These are phyloP conservation scores for Chelonus formosanus DNA, from an alignment of 2,888 invertebrate genomes.

Conservation along the genomic window DNA sequence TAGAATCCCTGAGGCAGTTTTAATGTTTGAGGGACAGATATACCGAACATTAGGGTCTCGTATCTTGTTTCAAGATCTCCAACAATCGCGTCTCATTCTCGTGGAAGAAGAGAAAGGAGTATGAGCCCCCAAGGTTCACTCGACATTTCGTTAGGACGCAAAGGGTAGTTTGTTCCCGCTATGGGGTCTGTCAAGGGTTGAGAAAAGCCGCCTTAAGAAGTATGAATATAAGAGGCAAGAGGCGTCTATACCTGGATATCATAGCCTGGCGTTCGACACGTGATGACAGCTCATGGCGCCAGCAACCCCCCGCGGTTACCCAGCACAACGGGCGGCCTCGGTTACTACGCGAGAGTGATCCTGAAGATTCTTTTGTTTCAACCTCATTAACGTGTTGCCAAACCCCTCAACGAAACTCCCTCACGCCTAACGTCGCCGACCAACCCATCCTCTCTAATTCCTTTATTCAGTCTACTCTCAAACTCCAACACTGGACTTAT, in stretches of 20 bases:
- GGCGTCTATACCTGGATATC: conserved; percentile 39
- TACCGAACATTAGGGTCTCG: conserved; percentile 14
- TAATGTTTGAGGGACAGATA: conserved; percentile 5
- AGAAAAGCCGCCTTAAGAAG: conserved; percentile 14
- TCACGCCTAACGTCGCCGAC: conserved; percentile 20
- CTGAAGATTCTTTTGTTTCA: conserved; percentile 63
- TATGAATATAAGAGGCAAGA: neutral
- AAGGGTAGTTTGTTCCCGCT: conserved; percentile 35
- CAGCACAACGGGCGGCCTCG: conserved; percentile 52
- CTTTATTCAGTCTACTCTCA: neutral
- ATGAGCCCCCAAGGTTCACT: conserved; percentile 11
- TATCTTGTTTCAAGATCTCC: conserved; percentile 17
- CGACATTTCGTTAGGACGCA: conserved; percentile 15
- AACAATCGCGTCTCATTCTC: conserved; percentile 15
- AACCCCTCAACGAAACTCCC: conserved; percentile 47
- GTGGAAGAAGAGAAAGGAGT: neutral
- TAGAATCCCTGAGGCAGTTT: conserved; percentile 1
- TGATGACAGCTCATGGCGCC: conserved; percentile 66
- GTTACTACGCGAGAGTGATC: conserved; percentile 31
- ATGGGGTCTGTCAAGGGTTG: conserved; percentile 31
- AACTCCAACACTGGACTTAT: too few relatives aligned
- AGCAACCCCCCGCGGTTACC: conserved; percentile 61
- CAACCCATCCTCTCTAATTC: neutral
- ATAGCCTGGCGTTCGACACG: conserved; percentile 53
- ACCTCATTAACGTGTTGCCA: conserved; percentile 63